Evolutionary conservation across 2,797 vertebrate species (phyloP).

Genomic region (Enteromius treurensis): DNA sequence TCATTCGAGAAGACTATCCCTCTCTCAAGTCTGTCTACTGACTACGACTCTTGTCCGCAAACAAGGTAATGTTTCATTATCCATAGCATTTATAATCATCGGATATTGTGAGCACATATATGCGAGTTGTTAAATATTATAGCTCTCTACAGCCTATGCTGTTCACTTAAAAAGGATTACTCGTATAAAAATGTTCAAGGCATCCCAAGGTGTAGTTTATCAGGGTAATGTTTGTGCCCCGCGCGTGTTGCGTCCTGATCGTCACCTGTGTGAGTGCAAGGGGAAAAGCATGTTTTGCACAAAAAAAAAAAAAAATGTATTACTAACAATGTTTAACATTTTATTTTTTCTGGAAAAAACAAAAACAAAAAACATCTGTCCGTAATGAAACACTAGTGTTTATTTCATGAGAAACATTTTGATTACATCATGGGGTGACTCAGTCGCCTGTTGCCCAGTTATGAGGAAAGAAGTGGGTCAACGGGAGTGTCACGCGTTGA

Average conservation of each 20-base stretch:
- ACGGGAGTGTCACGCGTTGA: conserved; percentile 44
- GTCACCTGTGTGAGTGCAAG: neutral
- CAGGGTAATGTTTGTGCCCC: neutral
- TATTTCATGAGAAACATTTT: conserved; percentile 57
- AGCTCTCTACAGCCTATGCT: neutral
- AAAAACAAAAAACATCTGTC: neutral
- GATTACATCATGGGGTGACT: conserved; percentile 68
- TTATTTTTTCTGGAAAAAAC: neutral
- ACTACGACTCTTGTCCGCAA: neutral
- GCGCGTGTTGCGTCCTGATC: neutral
- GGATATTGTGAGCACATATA: neutral
- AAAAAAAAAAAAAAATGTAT: no score
- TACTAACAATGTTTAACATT: neutral
- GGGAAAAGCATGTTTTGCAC: no score
- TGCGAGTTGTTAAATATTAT: neutral
- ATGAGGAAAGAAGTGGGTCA: conserved; percentile 62
- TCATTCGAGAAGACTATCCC: neutral
- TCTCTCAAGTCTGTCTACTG: neutral
- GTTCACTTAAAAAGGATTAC: neutral
- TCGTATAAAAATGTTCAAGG: neutral
- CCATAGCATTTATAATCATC: neutral
- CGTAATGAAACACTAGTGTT: neutral
- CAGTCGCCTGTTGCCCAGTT: conserved; percentile 35
- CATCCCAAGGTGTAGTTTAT: neutral
- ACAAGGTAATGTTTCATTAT: conserved; percentile 17